Evolutionary conservation across 2,888 invertebrate genomes (phyloP), one percentile per base, ranked within the genome.

Genomic region (Cordilura impudica): DNA sequence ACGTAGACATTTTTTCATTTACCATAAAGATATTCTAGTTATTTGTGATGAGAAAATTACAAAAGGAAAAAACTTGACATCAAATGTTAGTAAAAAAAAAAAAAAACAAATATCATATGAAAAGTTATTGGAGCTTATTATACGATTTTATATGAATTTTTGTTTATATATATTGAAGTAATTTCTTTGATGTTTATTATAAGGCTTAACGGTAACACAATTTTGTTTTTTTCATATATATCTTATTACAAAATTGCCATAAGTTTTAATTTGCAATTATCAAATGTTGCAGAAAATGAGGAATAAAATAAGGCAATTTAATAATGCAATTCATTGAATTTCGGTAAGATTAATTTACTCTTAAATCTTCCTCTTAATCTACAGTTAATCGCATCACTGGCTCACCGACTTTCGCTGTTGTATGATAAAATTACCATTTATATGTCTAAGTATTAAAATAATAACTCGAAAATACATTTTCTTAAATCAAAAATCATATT

Each of bases 101-200:
- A n/a, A 56, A 35, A 18, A 14, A 51, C 35, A 56, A 45, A 16
- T 31, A 1, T 53, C 8, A 26, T 53, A 16, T 45, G 26, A 54
- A 49, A 51, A 56, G 21, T 39, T 58, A 58, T 60, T 58, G 66
- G 51, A 31, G 29, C 67, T 45, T 53, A 53, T 53, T 51, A 66
- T 75, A 29, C 49, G 31, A 43, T 76, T 76, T 43, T 31, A 43
- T 69, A 49, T 26, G 49, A 70, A 21, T 29, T 6, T 8, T 45
- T 18, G 2, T 54, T 5, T 45, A 21, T 39, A 8, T 5, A 43
- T 10, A 16, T 29, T 31, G n/a, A 4, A 21, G 14, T 18, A 75
- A 56, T 65, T 69, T 31, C n/a, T 74, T 49, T 56, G 16, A 61
- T 19, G 35, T 56, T 63, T 26, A 43, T 53, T 21, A 39, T 47